Percentiles rank a stretch among this genome's conserved stretches.
Conservation (phyloP, 1,140 invertebrate species). For the Orussus abietinus region DNA sequence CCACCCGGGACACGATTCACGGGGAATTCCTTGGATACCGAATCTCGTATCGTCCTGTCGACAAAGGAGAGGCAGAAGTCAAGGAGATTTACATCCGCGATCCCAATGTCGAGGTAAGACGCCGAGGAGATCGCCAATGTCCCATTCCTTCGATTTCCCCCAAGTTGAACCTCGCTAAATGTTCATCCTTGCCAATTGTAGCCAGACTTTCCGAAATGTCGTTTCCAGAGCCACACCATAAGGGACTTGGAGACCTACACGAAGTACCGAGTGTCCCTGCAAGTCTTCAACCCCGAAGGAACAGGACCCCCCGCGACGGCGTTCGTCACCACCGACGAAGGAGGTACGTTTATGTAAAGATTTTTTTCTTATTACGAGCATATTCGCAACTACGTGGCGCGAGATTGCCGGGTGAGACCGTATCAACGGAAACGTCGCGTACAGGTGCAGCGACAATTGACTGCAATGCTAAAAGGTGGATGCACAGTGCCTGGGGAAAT, state of each 20-base stretch:
- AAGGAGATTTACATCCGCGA: slow-evolving; percentile 69
- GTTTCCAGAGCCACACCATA: slow-evolving; percentile 67
- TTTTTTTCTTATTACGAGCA: too few relatives aligned
- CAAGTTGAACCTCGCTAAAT: background rate
- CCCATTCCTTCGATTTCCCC: background rate
- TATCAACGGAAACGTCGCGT: too few relatives aligned
- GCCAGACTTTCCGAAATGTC: slow-evolving; percentile 17
- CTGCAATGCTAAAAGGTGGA: too few relatives aligned
- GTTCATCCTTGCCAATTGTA: background rate
- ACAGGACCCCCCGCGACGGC: slow-evolving; percentile 67
- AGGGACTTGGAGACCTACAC: slow-evolving; percentile 69
- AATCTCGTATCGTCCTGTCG: slow-evolving; percentile 64
- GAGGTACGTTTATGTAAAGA: slow-evolving; percentile 58
- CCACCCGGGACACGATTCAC: slow-evolving; percentile 64
- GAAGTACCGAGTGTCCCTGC: slow-evolving; percentile 70
- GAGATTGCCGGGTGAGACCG: too few relatives aligned
- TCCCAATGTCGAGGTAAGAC: slow-evolving; percentile 61
- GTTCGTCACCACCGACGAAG: slow-evolving; percentile 76
- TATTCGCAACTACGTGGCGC: background rate
- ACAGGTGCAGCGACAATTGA: too few relatives aligned
- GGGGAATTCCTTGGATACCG: slow-evolving; percentile 77
- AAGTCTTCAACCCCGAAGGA: slow-evolving; percentile 75
- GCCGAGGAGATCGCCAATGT: background rate
- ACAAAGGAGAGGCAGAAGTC: slow-evolving; percentile 56
- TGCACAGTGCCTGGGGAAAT: too few relatives aligned